phyloP scores from a whole-genome alignment of 2,113 vertebrate genomes.

The Taxidea taxus region DNA sequence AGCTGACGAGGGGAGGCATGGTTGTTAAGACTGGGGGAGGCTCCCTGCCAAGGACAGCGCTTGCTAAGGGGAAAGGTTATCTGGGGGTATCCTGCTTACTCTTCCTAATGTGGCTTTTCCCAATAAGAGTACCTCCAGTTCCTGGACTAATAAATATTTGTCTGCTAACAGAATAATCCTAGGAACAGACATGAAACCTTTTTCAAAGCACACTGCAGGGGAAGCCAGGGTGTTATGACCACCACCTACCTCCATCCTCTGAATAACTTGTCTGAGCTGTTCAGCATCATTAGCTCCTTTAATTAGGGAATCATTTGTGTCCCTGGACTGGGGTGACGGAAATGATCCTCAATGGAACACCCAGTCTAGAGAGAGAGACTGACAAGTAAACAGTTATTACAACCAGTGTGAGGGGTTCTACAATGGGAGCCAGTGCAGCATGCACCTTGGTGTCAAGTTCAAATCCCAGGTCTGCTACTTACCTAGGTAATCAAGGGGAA shows the following conservation, averaged over 20 bases:
- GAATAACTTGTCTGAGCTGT: background rate
- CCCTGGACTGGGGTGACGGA: background rate
- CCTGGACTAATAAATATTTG: background rate
- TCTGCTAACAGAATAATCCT: background rate
- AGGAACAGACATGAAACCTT: background rate
- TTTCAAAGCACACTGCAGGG: background rate
- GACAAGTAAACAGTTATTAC: background rate
- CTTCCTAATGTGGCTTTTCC: background rate
- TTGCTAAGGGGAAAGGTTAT: constrained; percentile 2
- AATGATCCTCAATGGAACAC: background rate
- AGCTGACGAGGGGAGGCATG: background rate
- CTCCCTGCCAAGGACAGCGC: background rate
- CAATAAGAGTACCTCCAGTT: background rate
- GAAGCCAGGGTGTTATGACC: background rate
- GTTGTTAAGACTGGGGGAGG: background rate
- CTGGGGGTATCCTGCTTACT: background rate
- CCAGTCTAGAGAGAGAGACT: background rate
- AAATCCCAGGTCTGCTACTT: background rate
- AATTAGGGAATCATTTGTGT: background rate
- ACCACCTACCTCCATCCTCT: background rate
- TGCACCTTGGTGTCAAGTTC: background rate
- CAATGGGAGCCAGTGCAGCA: background rate
- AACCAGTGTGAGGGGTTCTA: background rate
- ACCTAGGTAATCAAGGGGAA: background rate
- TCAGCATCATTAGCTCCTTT: background rate